Evolutionary conservation across 2,113 vertebrate species (phyloP).

Genomic region (Pelodiscus sinensis): DNA sequence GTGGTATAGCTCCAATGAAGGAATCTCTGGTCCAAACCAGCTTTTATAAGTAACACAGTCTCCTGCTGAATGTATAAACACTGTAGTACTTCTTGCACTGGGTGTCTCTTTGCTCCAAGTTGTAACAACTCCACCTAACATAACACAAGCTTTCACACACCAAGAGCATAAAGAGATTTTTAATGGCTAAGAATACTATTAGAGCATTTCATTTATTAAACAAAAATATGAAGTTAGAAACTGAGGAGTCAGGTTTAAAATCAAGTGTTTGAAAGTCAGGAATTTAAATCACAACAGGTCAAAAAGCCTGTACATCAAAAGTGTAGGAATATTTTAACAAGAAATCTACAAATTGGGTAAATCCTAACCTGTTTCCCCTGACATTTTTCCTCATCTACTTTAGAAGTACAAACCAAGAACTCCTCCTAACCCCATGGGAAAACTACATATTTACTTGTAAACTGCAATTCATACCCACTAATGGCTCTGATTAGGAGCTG

Average conservation of each 20-base stretch:
- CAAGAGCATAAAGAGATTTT: not conserved
- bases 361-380: not conserved
- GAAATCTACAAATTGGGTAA: not conserved
- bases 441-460: not conserved
- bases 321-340: slow-evolving; percentile 12
- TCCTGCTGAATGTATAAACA: not conserved
- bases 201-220: not conserved
- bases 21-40: not conserved
- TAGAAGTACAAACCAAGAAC: slow-evolving; percentile 24
- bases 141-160: not conserved
- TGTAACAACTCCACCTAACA: not conserved
- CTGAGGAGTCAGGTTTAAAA: not conserved
- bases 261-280: not conserved
- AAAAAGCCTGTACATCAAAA: not conserved
- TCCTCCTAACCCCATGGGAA: not conserved
- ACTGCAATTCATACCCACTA: slow-evolving; percentile 22
- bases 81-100: not conserved
- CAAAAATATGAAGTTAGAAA: not conserved
- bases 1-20: not conserved
- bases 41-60: not conserved
- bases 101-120: not conserved
- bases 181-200: not conserved
- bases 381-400: slow-evolving; percentile 42
- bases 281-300: not conserved
- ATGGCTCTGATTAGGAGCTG: not conserved